Conservation (phyloP, 1,140 invertebrate genomes). For the Manduca sexta region DNA sequence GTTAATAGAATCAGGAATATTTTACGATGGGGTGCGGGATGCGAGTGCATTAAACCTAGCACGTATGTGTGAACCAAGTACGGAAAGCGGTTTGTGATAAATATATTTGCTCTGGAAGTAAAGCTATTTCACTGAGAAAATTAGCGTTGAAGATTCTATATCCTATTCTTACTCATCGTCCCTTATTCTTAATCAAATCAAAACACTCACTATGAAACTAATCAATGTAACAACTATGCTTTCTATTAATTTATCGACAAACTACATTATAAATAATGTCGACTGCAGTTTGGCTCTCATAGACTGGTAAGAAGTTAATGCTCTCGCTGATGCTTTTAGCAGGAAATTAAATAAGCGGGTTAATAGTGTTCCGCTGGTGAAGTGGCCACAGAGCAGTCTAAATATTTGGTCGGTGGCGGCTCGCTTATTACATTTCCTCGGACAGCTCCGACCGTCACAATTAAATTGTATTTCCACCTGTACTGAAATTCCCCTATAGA, state of each 20-base stretch:
- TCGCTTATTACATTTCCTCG: slow-evolving; percentile 66
- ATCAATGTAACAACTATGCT: too few relatives aligned
- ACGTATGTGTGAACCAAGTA: slow-evolving; percentile 18
- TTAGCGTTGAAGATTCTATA: too few relatives aligned
- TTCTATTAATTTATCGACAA: too few relatives aligned
- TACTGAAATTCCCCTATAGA: slow-evolving; percentile 41
- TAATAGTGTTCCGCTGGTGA: slow-evolving; percentile 3
- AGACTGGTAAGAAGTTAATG: too few relatives aligned
- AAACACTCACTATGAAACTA: too few relatives aligned
- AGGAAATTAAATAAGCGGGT: background rate
- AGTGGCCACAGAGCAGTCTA: slow-evolving; percentile 30
- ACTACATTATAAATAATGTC: too few relatives aligned
- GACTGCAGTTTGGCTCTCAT: too few relatives aligned
- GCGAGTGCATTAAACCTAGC: slow-evolving; percentile 31
- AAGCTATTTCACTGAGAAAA: too few relatives aligned
- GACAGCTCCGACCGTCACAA: slow-evolving; percentile 49
- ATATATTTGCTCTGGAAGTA: too few relatives aligned
- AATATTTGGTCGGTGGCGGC: slow-evolving; percentile 56
- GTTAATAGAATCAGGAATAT: slow-evolving; percentile 49
- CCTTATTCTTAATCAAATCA: too few relatives aligned
- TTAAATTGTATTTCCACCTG: slow-evolving; percentile 52
- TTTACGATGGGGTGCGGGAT: slow-evolving; percentile 18
- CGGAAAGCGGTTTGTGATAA: too few relatives aligned
- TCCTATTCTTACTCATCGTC: too few relatives aligned
- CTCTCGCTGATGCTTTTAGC: background rate